Evolutionary conservation across 2,113 vertebrate genomes (phyloP).

Genomic region (Lophotis ruficrista): DNA sequence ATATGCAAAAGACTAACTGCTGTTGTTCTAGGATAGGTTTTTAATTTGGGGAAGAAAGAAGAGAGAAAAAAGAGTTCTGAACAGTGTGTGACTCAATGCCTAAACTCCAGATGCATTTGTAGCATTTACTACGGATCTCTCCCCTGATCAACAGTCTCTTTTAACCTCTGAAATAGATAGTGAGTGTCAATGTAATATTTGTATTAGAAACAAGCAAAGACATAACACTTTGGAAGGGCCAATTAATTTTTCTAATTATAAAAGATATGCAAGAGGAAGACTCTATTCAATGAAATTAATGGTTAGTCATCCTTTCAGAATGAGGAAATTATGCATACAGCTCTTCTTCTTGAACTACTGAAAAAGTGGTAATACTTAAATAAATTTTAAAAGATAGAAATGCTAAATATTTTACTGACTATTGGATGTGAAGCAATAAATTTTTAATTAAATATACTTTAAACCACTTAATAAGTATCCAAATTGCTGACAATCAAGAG

Average conservation of each 20-base stretch:
- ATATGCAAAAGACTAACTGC: background rate
- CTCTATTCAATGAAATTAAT: background rate
- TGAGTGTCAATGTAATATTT: background rate
- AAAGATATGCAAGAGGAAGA: background rate
- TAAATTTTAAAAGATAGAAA: background rate
- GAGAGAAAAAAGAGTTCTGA: background rate
- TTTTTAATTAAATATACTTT: constrained; percentile 20
- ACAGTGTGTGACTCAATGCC: fast-evolving
- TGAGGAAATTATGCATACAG: background rate
- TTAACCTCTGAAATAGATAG: background rate
- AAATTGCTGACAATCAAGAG: constrained; percentile 15
- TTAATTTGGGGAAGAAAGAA: background rate
- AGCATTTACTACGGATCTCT: background rate
- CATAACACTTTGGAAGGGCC: background rate
- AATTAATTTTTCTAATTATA: background rate
- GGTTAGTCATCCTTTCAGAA: constrained; percentile 4
- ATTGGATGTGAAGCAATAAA: background rate
- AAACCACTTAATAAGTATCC: background rate
- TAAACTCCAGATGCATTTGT: background rate
- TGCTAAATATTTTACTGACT: background rate
- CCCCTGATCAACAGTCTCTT: background rate
- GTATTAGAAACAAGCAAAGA: background rate
- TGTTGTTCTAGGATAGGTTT: background rate
- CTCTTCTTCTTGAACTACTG: background rate
- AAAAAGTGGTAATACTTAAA: background rate